Conservation (phyloP, 2,888 invertebrate genomes). For the Prosopocoilus inquinatus region DNA sequence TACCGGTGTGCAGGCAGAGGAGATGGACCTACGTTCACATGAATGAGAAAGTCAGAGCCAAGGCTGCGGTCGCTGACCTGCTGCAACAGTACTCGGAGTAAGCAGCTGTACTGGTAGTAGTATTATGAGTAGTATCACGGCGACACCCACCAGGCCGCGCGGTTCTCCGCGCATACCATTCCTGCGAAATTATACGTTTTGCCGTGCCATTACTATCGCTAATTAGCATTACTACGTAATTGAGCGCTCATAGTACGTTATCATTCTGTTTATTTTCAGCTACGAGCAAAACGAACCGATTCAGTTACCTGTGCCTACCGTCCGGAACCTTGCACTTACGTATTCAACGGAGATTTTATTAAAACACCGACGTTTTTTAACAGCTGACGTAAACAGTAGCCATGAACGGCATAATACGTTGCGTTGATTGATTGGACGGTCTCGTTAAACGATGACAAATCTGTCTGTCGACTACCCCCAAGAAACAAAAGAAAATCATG, state of each 20-base stretch:
- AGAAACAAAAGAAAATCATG: no score
- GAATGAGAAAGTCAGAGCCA: slow-evolving; percentile 51
- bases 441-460: no score
- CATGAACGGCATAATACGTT: no score
- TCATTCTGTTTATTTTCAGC: background rate
- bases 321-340: no score
- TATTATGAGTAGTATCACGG: slow-evolving; percentile 17
- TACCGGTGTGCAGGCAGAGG: slow-evolving; percentile 1
- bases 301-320: no score
- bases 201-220: slow-evolving; percentile 5
- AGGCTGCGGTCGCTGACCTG: slow-evolving; percentile 50
- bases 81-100: slow-evolving; percentile 49
- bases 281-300: no score
- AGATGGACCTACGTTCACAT: slow-evolving; percentile 27
- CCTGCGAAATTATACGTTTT: slow-evolving; percentile 14
- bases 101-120: slow-evolving; percentile 34
- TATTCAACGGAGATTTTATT: no score
- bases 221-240: slow-evolving; percentile 8
- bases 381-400: no score
- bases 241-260: slow-evolving; percentile 6
- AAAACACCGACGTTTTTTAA: no score
- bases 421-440: no score
- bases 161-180: slow-evolving; percentile 15
- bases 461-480: no score
- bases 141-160: slow-evolving; percentile 12